Percentiles rank a stretch among this genome's conserved stretches.
These are phyloP conservation scores for Tursiops truncatus DNA, from an alignment of 2,113 vertebrate genomes.

Conservation along the genomic window DNA sequence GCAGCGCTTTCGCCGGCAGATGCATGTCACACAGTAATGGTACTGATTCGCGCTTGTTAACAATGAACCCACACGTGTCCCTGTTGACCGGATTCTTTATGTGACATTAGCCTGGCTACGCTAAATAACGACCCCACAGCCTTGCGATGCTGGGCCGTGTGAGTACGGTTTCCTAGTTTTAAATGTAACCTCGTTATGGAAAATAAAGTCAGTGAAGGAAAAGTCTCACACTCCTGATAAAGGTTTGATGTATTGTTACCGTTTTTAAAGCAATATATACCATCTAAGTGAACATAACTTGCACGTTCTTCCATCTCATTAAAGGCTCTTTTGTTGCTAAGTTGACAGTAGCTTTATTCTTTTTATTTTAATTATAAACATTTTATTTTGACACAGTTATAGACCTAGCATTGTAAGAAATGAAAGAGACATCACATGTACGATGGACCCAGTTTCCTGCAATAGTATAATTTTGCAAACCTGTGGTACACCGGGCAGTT, in stretches of 20 bases:
- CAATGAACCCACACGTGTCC: fast-evolving
- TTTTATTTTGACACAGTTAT: not conserved
- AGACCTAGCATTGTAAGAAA: not conserved
- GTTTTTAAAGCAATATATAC: not conserved
- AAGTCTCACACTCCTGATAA: not conserved
- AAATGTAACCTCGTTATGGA: not conserved
- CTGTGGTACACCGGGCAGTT: not conserved
- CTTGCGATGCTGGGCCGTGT: fast-evolving
- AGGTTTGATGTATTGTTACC: too few species aligned
- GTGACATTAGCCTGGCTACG: fast-evolving
- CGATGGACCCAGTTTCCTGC: not conserved
- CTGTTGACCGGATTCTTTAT: not conserved
- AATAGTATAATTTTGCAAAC: not conserved
- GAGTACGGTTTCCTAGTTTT: not conserved
- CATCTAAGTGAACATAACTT: not conserved
- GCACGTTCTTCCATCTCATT: fast-evolving
- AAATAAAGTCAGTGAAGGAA: not conserved
- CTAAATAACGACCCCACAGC: not conserved
- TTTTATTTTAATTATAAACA: not conserved
- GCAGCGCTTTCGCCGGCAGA: not conserved
- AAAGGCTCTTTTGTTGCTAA: not conserved
- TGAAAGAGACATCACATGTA: not conserved
- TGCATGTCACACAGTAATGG: fast-evolving
- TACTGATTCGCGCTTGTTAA: fast-evolving
- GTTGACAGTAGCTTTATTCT: not conserved